Evolutionary conservation across 1,140 invertebrate genomes (phyloP).

Genomic region (Pollicipes pollicipes): DNA sequence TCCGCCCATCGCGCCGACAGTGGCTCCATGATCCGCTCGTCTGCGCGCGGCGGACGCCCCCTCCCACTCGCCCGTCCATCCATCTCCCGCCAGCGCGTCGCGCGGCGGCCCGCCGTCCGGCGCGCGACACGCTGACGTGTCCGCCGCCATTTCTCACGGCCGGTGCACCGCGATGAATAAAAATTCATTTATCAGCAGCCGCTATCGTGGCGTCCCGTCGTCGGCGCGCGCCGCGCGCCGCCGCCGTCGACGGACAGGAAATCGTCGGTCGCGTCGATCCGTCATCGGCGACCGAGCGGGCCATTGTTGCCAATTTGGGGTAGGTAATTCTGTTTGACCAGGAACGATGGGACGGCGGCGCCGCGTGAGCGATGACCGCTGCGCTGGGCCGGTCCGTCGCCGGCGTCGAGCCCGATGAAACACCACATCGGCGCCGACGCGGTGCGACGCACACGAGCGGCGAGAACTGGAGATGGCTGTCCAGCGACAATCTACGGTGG

Average conservation of each 20-base stretch:
- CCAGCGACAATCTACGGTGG: no score
- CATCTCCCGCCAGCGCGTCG: not conserved
- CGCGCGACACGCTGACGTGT: not conserved
- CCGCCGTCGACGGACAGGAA: not conserved
- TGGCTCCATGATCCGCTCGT: no score
- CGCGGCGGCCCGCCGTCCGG: no score
- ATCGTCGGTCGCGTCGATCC: not conserved
- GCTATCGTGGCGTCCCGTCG: no score
- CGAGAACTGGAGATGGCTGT: no score
- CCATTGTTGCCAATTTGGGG: not conserved
- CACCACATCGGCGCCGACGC: not conserved
- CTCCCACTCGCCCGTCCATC: not conserved
- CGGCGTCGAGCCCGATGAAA: not conserved
- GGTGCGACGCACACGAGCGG: no score
- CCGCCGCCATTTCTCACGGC: not conserved
- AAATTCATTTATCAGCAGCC: not conserved
- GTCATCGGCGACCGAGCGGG: not conserved
- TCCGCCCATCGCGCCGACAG: no score
- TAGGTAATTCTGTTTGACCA: slow-evolving; percentile 2
- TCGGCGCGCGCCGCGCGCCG: no score
- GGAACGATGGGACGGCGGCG: no score
- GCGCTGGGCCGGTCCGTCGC: not conserved
- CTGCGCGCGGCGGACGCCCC: no score
- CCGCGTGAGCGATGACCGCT: not conserved
- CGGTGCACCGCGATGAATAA: not conserved